Evolutionary conservation across 1,140 invertebrate species (phyloP), one percentile per base, ranked within the genome.

Genomic region (Drosophila cardini): DNA sequence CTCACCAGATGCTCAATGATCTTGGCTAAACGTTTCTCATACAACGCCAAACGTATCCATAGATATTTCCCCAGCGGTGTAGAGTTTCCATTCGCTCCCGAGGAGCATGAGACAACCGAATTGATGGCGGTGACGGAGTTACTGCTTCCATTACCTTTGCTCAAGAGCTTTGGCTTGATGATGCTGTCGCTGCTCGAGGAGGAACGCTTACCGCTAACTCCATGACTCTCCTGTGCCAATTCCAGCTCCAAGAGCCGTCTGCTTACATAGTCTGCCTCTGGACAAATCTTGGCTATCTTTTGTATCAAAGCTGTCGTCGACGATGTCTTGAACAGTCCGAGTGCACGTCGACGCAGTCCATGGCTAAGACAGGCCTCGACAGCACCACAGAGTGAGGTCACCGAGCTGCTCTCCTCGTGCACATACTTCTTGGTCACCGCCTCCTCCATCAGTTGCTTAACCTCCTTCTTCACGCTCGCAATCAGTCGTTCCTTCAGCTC

Each of bases 371-470:
- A 98, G 2, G 96, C 95, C 92, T 98, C 98, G 0, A 98, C 97
- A 3, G 97, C 96, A 26, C 94, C 96, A 94, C 91, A 98, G 2
- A 98, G 93, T 7, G 97, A 95, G n/a, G 96, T 98, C 21, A 98
- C 96, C 57, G 95, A 96, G 58, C 96, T 96, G 91, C 97, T 97
- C 76, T 98, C 97, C 93, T 98, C 97, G 92, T 98, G 97, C 5
- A 98, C 96, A 92, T 97, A 98, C 93, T 98, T 98, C 70, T 96
- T 94, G 1, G 97, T 98, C 1, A 98, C 97, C 38, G 97, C 96
- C 93, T 98, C 97, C 93, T 98, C 97, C 97, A 98, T 98, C 36
- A 98, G 95, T 92, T 97, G 96, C 85, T 98, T 98, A 32, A 97
- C 96, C 93, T 97, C 96, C 92, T 97, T 97, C 92, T 97, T 97